Conservation (phyloP, 2,113 vertebrate genomes). For the Channa maculata region DNA sequence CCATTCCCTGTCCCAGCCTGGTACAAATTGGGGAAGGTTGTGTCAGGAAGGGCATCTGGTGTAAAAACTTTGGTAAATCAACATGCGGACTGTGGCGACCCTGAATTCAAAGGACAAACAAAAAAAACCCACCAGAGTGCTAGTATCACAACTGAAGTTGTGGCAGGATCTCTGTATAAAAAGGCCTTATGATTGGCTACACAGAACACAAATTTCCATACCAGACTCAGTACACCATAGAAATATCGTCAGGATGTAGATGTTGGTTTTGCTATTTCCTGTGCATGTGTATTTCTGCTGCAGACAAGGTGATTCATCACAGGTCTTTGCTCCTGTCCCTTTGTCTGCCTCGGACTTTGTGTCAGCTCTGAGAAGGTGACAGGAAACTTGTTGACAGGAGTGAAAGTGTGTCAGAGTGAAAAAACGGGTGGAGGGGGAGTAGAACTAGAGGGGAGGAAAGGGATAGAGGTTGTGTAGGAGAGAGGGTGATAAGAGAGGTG, state of each 20-base stretch:
- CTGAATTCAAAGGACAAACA: too few species aligned
- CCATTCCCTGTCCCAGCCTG: too few species aligned
- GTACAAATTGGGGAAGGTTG: too few species aligned
- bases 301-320: slow-evolving; percentile 12
- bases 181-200: neutral
- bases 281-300: slow-evolving; percentile 10
- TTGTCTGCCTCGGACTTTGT: slow-evolving; percentile 35
- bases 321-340: slow-evolving; percentile 19
- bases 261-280: neutral
- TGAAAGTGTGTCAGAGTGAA: slow-evolving; percentile 44
- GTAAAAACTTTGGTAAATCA: too few species aligned
- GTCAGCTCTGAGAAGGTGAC: slow-evolving; percentile 45
- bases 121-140: too few species aligned
- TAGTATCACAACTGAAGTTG: too few species aligned
- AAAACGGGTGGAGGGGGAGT: neutral
- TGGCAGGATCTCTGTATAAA: neutral
- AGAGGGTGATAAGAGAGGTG: slow-evolving; percentile 29
- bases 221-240: neutral
- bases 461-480: slow-evolving; percentile 3
- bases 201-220: neutral
- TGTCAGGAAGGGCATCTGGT: too few species aligned
- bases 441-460: neutral
- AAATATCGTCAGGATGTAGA: neutral
- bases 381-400: slow-evolving; percentile 47
- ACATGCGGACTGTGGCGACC: too few species aligned